A percentile compares a stretch with the other conserved stretches of the same genome.
These are phyloP conservation scores for Galeruca laticollis DNA, from an alignment of 2,888 invertebrate species.

Conservation along the genomic window DNA sequence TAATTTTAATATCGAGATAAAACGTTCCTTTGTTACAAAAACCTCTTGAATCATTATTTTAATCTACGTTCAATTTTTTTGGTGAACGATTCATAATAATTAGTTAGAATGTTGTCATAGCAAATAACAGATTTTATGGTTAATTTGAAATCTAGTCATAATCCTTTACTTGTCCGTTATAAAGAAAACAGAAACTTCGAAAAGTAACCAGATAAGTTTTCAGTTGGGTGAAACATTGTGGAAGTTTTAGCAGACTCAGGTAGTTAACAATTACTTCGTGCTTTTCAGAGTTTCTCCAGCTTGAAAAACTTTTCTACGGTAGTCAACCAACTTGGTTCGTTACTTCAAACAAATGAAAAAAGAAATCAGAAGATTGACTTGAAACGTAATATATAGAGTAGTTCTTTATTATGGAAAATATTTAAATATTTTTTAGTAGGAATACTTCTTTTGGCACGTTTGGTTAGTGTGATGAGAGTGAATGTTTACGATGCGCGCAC, in stretches of 20 bases:
- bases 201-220: slow-evolving; percentile 33
- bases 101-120: not conserved
- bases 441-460: too few species aligned
- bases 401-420: too few species aligned
- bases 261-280: slow-evolving; percentile 33
- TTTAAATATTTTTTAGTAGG: too few species aligned
- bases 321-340: slow-evolving; percentile 32
- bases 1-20: too few species aligned
- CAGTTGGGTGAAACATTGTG: slow-evolving; percentile 33
- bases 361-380: not conserved
- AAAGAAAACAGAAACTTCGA: slow-evolving; percentile 25
- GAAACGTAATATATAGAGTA: slow-evolving; percentile 1
- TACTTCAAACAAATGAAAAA: slow-evolving; percentile 27
- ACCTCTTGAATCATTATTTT: too few species aligned
- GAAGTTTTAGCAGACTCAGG: slow-evolving; percentile 31
- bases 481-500: too few species aligned
- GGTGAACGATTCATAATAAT: not conserved
- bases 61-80: not conserved
- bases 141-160: slow-evolving; percentile 8
- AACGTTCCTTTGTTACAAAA: too few species aligned
- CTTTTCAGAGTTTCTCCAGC: slow-evolving; percentile 33
- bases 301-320: slow-evolving; percentile 20
- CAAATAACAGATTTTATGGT: not conserved
- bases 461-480: too few species aligned
- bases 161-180: slow-evolving; percentile 16